Evolutionary conservation across 2,797 vertebrate genomes (phyloP).

Genomic region (Sarcophilus harrisii): DNA sequence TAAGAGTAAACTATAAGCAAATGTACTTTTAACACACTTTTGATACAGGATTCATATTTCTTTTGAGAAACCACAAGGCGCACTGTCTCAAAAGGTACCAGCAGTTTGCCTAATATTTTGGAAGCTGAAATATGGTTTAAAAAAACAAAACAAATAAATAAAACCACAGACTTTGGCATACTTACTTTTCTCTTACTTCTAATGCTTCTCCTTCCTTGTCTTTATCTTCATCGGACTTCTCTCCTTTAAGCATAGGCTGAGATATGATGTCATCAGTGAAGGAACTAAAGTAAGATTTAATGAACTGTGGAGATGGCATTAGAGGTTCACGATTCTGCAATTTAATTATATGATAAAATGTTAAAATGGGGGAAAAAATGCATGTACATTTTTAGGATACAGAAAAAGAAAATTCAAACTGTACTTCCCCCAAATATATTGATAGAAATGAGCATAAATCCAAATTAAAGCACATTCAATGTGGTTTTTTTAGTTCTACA

Average conservation of each 20-base stretch:
- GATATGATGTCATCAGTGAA: slow-evolving; percentile 99
- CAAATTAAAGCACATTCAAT: neutral
- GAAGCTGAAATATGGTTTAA: neutral
- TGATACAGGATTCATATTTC: no score
- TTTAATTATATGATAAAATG: slow-evolving; percentile 64
- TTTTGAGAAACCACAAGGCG: neutral
- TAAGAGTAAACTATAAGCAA: neutral
- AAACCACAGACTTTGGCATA: slow-evolving; percentile 29
- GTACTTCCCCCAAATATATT: slow-evolving; percentile 37
- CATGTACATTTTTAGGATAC: slow-evolving; percentile 37
- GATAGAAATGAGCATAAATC: slow-evolving; percentile 29
- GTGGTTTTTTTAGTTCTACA: neutral
- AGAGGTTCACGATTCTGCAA: slow-evolving; percentile 97
- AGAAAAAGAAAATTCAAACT: slow-evolving; percentile 40
- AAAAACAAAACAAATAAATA: neutral
- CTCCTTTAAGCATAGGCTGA: slow-evolving; percentile 96
- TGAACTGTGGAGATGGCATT: slow-evolving; percentile 99
- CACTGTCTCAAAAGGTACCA: neutral
- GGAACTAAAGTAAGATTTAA: slow-evolving; percentile 99
- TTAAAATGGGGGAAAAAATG: slow-evolving; percentile 57
- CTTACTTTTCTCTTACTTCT: slow-evolving; percentile 95
- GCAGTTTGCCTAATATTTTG: neutral
- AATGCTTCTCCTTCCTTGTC: slow-evolving; percentile 98
- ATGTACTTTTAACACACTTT: no score
- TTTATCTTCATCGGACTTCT: slow-evolving; percentile 99